Conservation (phyloP, 2,888 invertebrate species). For the Gibbula magus region DNA sequence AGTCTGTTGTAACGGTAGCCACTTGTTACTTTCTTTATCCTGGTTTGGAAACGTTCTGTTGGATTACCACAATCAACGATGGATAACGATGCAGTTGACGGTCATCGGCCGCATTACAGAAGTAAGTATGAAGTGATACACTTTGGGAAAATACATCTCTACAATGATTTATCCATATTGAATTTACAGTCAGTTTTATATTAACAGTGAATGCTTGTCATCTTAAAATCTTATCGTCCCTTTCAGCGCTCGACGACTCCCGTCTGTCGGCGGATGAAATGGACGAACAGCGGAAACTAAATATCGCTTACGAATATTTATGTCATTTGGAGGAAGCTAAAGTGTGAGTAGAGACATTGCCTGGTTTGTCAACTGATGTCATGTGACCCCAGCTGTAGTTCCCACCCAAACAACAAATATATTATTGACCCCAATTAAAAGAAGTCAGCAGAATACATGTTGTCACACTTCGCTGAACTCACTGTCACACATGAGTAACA, state of each 20-base stretch:
- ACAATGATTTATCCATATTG: too few relatives aligned
- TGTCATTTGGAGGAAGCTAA: conserved; percentile 88
- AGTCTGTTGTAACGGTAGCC: background rate
- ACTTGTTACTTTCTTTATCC: background rate
- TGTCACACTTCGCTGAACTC: background rate
- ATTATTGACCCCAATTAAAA: too few relatives aligned
- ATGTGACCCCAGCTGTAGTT: too few relatives aligned
- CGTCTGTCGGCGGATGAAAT: conserved; percentile 82
- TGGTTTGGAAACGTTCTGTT: background rate
- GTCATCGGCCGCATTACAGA: conserved; percentile 48
- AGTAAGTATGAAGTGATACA: conserved; percentile 38
- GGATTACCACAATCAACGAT: conserved; percentile 5
- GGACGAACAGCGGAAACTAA: conserved; percentile 84
- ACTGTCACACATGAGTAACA: background rate
- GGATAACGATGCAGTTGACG: conserved; percentile 31
- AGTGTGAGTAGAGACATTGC: conserved; percentile 76
- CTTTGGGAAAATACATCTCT: background rate
- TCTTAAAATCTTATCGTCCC: background rate
- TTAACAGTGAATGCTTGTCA: too few relatives aligned
- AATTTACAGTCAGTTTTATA: background rate
- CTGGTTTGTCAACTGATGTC: background rate
- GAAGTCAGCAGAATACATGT: too few relatives aligned
- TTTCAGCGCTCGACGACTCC: conserved; percentile 56
- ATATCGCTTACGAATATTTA: conserved; percentile 86
- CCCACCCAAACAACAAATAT: too few relatives aligned